Evolutionary conservation across 2,113 vertebrate genomes (phyloP), one percentile per base, ranked within the genome.

Genomic region (Spilogale gracilis): DNA sequence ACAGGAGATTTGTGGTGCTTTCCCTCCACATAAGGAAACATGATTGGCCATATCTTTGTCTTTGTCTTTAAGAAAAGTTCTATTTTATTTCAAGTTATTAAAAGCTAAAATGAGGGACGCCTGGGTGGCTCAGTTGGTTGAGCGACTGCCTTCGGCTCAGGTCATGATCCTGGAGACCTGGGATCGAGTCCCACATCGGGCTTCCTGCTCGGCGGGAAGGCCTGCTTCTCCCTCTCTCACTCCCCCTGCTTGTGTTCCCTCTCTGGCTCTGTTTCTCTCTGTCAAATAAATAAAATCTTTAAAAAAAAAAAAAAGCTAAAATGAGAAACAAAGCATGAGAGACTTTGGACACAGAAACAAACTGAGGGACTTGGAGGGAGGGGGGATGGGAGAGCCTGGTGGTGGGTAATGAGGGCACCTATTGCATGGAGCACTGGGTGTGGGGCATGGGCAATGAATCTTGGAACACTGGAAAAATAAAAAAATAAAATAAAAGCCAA

Each of bases 31-130:
- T 9, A 80, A 91, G 65, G 38, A 60, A 54, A 27, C n/a, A 32
- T 11, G 10, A 50, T 3, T 4, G 1, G 43, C 10, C 73, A 71
- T 52, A 54, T 17, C 20, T 73, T 78, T 43, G 78, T 86, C 67
- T 67, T 90, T 73, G 73, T 63, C 52, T 90, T 85, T 60, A 45
- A 80, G 38, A 30, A 18, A 86, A 89, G 52, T 97, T 82, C 18
- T 43, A 25, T 71, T 43, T 80, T 38, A 84, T 91, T 76, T 52
- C 20, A 23, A 90, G 43, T 30, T 87, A 60, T 58, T 88, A 48
- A 61, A 52, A 97, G 84, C 4, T 12, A 78, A 38, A 38, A 38
- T 38, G 38, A 38, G 38, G 13, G 61, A 0, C 11, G 5, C 61
- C 25, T 30, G 11, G 61, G 30, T 32, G 30, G 13, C 30, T 16